Conservation (phyloP, 2,888 invertebrate genomes). For the Drosophila neutralis region DNA sequence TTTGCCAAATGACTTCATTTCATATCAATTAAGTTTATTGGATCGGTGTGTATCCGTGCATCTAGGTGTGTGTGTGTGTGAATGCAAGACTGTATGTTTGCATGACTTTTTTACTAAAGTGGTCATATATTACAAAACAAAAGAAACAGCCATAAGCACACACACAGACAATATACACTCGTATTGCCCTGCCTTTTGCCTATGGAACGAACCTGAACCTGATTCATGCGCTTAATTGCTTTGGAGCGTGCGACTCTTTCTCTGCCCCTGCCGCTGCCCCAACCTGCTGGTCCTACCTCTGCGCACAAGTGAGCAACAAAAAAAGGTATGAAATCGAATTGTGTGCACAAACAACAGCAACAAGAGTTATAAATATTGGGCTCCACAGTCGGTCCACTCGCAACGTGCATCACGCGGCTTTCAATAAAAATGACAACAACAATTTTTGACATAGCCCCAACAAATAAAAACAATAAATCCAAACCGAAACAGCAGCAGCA, state of each 20-base stretch:
- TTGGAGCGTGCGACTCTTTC: constrained; percentile 75
- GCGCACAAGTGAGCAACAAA: constrained; percentile 27
- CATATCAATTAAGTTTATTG: constrained; percentile 84
- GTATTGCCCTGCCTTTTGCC: constrained; percentile 61
- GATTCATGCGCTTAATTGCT: constrained; percentile 82
- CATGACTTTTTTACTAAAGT: constrained; percentile 55
- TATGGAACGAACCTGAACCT: constrained; percentile 73
- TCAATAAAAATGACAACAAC: constrained; percentile 73
- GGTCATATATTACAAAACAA: constrained; percentile 31
- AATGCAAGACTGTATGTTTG: constrained; percentile 25
- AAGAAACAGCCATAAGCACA: constrained; percentile 46
- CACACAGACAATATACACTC: constrained; percentile 12
- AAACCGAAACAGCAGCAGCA: constrained; percentile 1
- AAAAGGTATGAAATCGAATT: constrained; percentile 77
- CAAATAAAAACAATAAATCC: constrained; percentile 21
- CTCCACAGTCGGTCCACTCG: constrained; percentile 19
- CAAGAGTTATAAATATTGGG: constrained; percentile 62
- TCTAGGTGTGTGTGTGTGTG: constrained; percentile 9
- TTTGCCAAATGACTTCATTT: constrained; percentile 84
- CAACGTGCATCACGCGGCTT: constrained; percentile 49
- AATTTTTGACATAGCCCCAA: constrained; percentile 62
- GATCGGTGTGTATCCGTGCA: constrained; percentile 41
- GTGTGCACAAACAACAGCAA: constrained; percentile 69
- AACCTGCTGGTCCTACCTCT: constrained; percentile 15
- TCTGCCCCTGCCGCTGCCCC: constrained; percentile 13